Conservation (phyloP, 2,797 vertebrate genomes). For the Pempheris klunzingeri region DNA sequence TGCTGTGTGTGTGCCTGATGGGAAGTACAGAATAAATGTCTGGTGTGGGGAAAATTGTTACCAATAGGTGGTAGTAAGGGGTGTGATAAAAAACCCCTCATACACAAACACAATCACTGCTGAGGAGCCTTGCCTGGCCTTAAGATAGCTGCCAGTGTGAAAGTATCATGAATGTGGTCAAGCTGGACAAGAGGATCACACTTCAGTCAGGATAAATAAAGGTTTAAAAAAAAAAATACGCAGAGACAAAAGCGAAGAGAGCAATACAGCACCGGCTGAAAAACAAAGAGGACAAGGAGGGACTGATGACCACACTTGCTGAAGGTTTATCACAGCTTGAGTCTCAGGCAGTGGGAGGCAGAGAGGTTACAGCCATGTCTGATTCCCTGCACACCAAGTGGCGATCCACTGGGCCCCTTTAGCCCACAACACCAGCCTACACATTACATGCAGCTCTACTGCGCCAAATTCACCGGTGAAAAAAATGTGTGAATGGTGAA, state of each 20-base stretch:
- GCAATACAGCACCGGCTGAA: not conserved
- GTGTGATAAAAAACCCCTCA: not conserved
- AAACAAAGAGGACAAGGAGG: not conserved
- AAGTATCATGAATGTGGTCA: conserved; percentile 2
- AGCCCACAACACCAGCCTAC: not conserved
- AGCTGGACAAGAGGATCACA: no score
- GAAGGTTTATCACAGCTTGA: conserved; percentile 20
- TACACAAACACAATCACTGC: not conserved
- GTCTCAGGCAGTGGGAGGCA: conserved; percentile 4
- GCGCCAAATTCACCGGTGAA: not conserved
- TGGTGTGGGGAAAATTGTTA: not conserved
- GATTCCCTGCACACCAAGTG: not conserved
- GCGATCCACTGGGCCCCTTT: not conserved
- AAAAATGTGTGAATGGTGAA: not conserved
- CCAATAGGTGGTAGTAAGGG: not conserved
- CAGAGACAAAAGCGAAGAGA: not conserved
- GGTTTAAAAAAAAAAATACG: conserved; percentile 3
- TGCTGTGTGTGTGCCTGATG: not conserved
- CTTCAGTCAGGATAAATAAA: conserved; percentile 3
- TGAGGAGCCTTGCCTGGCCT: not conserved
- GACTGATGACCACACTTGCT: conserved; percentile 5
- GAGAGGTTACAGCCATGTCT: not conserved
- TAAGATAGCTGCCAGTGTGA: conserved; percentile 7
- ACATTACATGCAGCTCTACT: not conserved
- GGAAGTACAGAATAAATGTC: conserved; percentile 2